Base-by-base conservation (phyloP, 2,888 invertebrate genomes). In the Griposia aprilina region DNA sequence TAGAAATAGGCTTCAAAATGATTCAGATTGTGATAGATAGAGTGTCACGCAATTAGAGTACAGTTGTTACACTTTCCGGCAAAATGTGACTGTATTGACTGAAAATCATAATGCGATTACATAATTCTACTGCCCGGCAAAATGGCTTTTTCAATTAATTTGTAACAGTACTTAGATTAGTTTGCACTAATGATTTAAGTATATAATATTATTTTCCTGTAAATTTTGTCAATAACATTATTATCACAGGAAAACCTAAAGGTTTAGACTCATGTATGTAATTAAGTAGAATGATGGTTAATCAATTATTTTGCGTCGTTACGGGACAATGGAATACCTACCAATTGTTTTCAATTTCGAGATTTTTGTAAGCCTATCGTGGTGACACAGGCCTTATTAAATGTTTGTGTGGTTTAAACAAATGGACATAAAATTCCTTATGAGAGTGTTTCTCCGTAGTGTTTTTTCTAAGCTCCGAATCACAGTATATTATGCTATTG, bases 231-330 rank as follows among this genome's bases (percentile, higher is more conserved):
- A 69, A 26, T 48, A 48, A 48, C 23, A n/a, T 17, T 23, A 30
- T 26, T n/a, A 57, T 23, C 5, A 62, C 20, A 68, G 67, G 55
- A 60, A 57, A 82, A 63, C 30, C 15, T 17, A 52, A 3, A 80
- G 4, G 7, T 63, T 41, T 30, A 8, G 50, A 20, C 0, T 2
- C 15, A 63, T 59, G 76, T 69, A 45, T 69, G 26, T 68, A 45
- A 59, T 36, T 23, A 26, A 15, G 15, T 26, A 52, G 1, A 72
- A 63, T 48, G 23, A 52, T 67, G 23, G 45, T 26, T 81, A 36
- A 50, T 62, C 41, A 57, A 62, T 63, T 68, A 26, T 57, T 7
- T 36, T 62, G 23, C 5, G 10, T 30, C 41, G 63, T 30, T 68
- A 20, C 23, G 15, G 59, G 52, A 55, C 17, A 66, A 70, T 60